These are phyloP conservation scores for Loris lydekkerianus DNA, from an alignment of 2,797 vertebrate genomes.

Conservation along the genomic window DNA sequence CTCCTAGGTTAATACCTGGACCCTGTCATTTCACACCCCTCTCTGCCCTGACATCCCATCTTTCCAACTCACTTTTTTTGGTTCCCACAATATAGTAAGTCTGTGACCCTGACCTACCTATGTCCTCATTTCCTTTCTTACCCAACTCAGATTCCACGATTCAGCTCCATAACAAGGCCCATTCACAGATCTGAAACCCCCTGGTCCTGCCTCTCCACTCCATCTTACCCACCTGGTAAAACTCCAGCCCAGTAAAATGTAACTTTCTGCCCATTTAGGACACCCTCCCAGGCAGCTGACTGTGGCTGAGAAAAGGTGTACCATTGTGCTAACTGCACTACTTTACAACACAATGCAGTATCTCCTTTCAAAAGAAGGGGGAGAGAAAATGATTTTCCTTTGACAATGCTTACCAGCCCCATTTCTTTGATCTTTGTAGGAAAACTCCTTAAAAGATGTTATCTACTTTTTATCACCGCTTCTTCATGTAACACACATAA, in stretches of 20 bases:
- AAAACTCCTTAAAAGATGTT: background rate
- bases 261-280: background rate
- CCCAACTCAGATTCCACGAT: background rate
- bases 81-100: background rate
- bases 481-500: background rate
- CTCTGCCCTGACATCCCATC: background rate
- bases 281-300: background rate
- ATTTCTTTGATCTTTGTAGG: background rate
- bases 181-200: background rate
- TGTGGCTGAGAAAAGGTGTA: background rate
- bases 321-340: background rate
- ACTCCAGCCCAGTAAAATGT: background rate
- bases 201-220: background rate
- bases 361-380: background rate
- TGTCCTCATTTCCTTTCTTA: background rate
- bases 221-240: background rate
- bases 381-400: background rate
- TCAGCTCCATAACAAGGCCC: background rate
- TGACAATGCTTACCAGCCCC: background rate
- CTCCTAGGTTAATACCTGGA: background rate
- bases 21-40: background rate
- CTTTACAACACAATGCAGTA: background rate
- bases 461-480: background rate
- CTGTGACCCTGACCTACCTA: too few species aligned
- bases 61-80: background rate